Evolutionary conservation across 2,888 invertebrate species (phyloP), one percentile per base, ranked within the genome.

Genomic region (Anarsia innoxiella): DNA sequence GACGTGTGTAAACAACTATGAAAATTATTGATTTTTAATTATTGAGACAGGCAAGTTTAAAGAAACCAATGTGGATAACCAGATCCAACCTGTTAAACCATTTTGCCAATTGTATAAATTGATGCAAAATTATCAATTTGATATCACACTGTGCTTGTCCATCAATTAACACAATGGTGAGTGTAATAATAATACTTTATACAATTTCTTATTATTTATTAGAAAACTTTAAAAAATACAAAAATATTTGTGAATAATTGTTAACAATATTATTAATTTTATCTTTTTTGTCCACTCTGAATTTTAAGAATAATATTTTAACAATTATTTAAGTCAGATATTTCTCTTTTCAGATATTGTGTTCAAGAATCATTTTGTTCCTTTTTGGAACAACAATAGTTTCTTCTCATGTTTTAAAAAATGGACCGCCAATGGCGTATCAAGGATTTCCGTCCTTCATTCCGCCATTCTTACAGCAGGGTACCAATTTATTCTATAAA

Each of bases 401-500:
- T 2, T 42, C 47, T 28, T 42, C 48, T 23, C 43, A 53, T 12
- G 36, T 50, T 26, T 41, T 46, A 1, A 45, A 42, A 33, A 48
- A 53, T 39, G 46, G 46, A 27, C 19, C 3, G n/a, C 25, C 25
- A 25, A n/a, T 19, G 25, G 25, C 25, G n/a, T 25, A 9, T 25
- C 19, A 19, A 5, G 50, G 41, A 23, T 32, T 40, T n/a, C 48
- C 49, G 3, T 3, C 25, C 25, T 9, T 48, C 49, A 4, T 40
- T 48, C 23, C 40, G 11, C 33, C 33, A 2, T 50, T 58, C 19
- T 35, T 65, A 15, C 64, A 66, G 31, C 55, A 64, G 45, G 65
- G 66, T 9, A 59, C 62, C 12, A 63, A 68, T 40, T 49, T 65
- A 23, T 66, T 57, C 39, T 65, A 66, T 30, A 63, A 68, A 23